phyloP scores from a whole-genome alignment of 2,113 vertebrate species.

The Jacana jacana region DNA sequence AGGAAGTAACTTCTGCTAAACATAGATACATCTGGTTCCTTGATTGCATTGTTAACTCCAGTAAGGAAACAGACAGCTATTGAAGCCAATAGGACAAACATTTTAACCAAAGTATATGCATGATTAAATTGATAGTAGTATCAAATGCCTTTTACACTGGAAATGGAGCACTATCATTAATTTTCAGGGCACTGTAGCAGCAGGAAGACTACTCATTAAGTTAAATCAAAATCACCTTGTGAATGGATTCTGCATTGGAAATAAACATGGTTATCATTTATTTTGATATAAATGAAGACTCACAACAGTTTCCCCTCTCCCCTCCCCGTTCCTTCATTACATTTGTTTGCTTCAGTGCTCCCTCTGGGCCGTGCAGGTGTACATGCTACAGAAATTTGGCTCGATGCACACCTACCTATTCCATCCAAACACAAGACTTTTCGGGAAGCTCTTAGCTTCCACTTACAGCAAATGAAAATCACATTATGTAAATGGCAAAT shows the following conservation, averaged over 20 bases:
- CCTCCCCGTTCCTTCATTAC: not conserved
- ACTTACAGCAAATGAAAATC: not conserved
- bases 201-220: not conserved
- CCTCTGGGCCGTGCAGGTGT: not conserved
- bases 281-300: not conserved
- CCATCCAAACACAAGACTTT: not conserved
- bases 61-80: not conserved
- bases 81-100: not conserved
- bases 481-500: slow-evolving; percentile 33
- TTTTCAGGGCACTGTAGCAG: not conserved
- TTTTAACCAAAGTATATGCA: not conserved
- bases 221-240: not conserved
- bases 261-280: not conserved
- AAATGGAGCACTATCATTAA: not conserved
- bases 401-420: not conserved
- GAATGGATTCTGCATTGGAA: not conserved
- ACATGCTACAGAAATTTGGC: not conserved
- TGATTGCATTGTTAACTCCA: not conserved
- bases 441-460: slow-evolving; percentile 14
- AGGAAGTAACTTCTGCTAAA: not conserved
- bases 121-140: not conserved
- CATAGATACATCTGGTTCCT: not conserved
- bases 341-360: not conserved
- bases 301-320: fast-evolving
- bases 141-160: not conserved